These are phyloP conservation scores for Drosophila albomicans DNA, from an alignment of 1,140 invertebrate species.

Conservation along the genomic window DNA sequence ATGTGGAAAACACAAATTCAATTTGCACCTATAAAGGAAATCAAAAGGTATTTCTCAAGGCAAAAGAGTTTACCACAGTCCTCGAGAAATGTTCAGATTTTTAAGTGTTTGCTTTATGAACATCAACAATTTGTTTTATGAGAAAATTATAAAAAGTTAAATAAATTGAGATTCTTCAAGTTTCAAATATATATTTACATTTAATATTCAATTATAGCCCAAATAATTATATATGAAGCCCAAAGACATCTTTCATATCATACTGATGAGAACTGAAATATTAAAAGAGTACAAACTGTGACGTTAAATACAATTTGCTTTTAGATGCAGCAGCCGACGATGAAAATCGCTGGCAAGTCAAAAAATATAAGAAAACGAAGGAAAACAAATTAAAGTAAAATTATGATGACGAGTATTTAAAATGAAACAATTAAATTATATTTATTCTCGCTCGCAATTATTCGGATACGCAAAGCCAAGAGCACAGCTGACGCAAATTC, in stretches of 20 bases:
- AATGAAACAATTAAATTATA: slow-evolving; percentile 74
- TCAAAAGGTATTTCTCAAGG: not conserved
- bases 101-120: too few relatives aligned
- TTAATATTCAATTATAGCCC: too few relatives aligned
- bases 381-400: slow-evolving; percentile 44
- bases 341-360: slow-evolving; percentile 23
- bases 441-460: slow-evolving; percentile 51
- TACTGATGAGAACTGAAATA: not conserved
- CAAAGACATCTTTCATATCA: not conserved
- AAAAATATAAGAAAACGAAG: slow-evolving; percentile 11
- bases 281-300: slow-evolving; percentile 24
- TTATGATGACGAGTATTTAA: slow-evolving; percentile 48
- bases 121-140: too few relatives aligned
- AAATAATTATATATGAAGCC: too few relatives aligned
- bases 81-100: not conserved
- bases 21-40: slow-evolving; percentile 22
- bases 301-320: slow-evolving; percentile 49
- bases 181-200: too few relatives aligned
- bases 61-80: not conserved
- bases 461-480: slow-evolving; percentile 60
- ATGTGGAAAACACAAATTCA: not conserved
- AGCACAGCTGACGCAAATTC: slow-evolving; percentile 69
- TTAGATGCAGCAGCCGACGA: slow-evolving; percentile 10
- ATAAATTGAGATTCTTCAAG: too few relatives aligned
- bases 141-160: too few relatives aligned